Evolutionary conservation across 1,140 invertebrate genomes (phyloP).

Genomic region (Cheumatopsyche charites): DNA sequence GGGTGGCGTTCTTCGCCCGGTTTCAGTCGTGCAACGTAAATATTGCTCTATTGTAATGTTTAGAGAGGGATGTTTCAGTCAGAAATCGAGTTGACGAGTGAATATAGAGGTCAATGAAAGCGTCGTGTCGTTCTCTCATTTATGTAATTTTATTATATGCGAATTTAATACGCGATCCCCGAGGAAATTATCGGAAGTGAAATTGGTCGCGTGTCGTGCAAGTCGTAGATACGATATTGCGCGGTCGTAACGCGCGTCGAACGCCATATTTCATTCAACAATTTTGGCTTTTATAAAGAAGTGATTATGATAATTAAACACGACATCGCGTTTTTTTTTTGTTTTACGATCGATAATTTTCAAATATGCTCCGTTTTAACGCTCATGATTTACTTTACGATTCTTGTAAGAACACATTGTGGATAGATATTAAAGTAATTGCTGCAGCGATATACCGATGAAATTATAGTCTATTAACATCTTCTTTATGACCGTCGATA

Average conservation of each 20-base stretch:
- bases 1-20: not conserved
- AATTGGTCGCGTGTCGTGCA: not conserved
- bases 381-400: too few relatives aligned
- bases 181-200: constrained; percentile 21
- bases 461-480: constrained; percentile 5
- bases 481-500: constrained; percentile 4
- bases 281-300: too few relatives aligned
- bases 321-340: too few relatives aligned
- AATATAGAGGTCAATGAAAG: too few relatives aligned
- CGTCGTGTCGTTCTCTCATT: not conserved
- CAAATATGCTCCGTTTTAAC: too few relatives aligned
- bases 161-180: not conserved
- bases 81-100: not conserved
- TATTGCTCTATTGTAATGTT: constrained; percentile 31
- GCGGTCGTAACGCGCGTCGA: too few relatives aligned
- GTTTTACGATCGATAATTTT: too few relatives aligned
- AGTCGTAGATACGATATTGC: constrained; percentile 1
- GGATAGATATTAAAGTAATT: constrained; percentile 4
- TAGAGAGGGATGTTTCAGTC: constrained; percentile 10
- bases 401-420: not conserved
- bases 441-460: not conserved
- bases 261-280: too few relatives aligned
- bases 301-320: too few relatives aligned
- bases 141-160: constrained; percentile 12
- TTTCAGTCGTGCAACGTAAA: constrained; percentile 34